Base-by-base conservation (phyloP, 1,140 invertebrate genomes). In the Drosophila repleta region DNA sequence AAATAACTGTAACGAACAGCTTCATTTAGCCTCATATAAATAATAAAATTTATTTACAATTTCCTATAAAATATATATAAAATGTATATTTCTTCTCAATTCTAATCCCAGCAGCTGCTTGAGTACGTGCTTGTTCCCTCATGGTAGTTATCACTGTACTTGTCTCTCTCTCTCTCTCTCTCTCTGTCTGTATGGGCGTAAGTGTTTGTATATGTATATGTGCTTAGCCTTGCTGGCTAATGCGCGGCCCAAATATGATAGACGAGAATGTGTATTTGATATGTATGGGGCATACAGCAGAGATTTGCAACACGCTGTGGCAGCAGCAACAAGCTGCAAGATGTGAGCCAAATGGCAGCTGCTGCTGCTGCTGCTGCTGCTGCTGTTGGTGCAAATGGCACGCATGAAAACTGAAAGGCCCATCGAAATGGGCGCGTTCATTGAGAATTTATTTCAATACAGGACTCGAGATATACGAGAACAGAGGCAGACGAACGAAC, bases 391-490 rank as follows among this genome's bases (percentile, higher is more conserved):
- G 82, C 82, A 87, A 87, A 87, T 87, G 82, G 81, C 81, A 87
- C 82, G 78, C 83, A 87, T 87, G 82, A 87, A 87, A 6, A 88
- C 82, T 87, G 78, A 87, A 87, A 87, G 82, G 82, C 82, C 82
- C 82, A 88, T 88, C 83, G 82, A 88, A 35, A 88, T 87, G 83
- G 82, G 74, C 82, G 78, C 83, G 75, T 88, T 87, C 82, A 87
- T 87, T 87, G 82, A 79, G 78, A 82, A 87, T 87, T 87, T 88
- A 88, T 82, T 88, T 87, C 78, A 87, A 87, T 87, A 87, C 75
- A 66, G 75, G 82, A 66, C 62, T 55, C 24, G 61, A 70, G 74
- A 45, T 67, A 65, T 26, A 49, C 21, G 41, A 72, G 66, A 67
- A 15, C 17, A 35, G 29, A 55, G 13, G 17, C 58, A 48, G 26